Evolutionary conservation across 1,140 invertebrate genomes (phyloP).

Genomic region (Drosophila sulfurigaster): DNA sequence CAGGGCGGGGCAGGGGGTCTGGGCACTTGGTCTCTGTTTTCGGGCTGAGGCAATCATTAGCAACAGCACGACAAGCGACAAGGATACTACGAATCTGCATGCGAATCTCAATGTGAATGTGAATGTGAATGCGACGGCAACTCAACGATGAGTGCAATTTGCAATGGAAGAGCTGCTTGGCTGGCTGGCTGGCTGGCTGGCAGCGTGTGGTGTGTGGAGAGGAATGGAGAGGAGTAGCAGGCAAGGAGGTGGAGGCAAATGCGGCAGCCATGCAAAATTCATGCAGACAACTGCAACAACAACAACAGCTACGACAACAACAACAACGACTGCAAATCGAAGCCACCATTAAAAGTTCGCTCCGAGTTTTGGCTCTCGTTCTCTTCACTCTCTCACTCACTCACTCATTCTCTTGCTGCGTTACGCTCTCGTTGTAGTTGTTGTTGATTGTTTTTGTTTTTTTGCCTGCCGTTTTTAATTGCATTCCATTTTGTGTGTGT

Average conservation of each 20-base stretch:
- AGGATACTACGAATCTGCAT: constrained; percentile 26
- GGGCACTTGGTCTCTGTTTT: constrained; percentile 30
- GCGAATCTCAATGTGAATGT: constrained; percentile 7
- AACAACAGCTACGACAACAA: constrained; percentile 46
- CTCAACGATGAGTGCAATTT: constrained; percentile 44
- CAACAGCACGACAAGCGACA: constrained; percentile 65
- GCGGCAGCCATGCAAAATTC: constrained; percentile 73
- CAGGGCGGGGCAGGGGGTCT: not conserved
- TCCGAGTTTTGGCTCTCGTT: constrained; percentile 13
- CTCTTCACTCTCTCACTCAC: constrained; percentile 11
- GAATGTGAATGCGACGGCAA: constrained; percentile 34
- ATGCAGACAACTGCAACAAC: constrained; percentile 49
- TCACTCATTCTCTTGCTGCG: not conserved
- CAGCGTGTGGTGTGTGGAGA: too few species aligned
- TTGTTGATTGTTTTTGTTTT: constrained; percentile 57
- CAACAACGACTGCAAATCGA: constrained; percentile 59
- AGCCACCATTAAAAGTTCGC: constrained; percentile 77
- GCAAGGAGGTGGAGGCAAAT: constrained; percentile 7
- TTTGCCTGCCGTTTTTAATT: constrained; percentile 82
- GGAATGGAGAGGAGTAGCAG: not conserved
- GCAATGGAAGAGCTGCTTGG: not conserved
- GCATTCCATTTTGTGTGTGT: constrained; percentile 73
- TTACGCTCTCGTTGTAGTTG: constrained; percentile 17
- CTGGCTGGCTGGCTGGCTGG: not conserved
- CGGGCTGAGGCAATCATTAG: constrained; percentile 77